Evolutionary conservation across 2,113 vertebrate species (phyloP), one percentile per base, ranked within the genome.

Genomic region (Thamnaconus septentrionalis): DNA sequence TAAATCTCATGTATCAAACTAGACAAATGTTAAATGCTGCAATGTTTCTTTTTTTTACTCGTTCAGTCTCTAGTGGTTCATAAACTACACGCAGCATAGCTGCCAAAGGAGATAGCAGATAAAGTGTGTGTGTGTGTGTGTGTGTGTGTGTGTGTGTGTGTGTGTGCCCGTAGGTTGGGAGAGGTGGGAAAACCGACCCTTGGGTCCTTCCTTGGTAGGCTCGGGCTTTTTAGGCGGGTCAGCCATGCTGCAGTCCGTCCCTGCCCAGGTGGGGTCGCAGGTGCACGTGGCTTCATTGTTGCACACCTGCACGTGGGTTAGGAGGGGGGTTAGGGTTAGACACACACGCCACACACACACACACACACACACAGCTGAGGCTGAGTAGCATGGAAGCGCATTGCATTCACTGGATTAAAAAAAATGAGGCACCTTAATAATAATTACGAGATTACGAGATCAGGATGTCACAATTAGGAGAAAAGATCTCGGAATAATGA

Each of bases 231-330:
- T 96, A 56, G 94, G 84, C 4, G 96, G 96, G 85, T 98, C 96
- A 46, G 94, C 91, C 87, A 99, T 98, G 85, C 97, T 99, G 91
- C 97, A 99, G 90, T 99, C 97, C 53, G 96, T 99, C 41, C 97
- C 97, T 5, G 96, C 97, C 97, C 97, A 99, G 58, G 94, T 96
- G 65, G 85, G 86, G 80, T 96, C 92, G 81, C 97, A 99, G 79
- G 97, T 96, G 86, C 97, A 99, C n/a, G 95, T 93, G 53, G 94
- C 97, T 91, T 99, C 97, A 54, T 98, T 98, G 90, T 96, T 99
- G 85, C 97, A 99, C 65, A 98, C 93, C 97, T 99, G 82, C 50
- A 53, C 57, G 50, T 31, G 18, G 18, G 18, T 31, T 31, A 31
- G 18, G 18, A 31, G 18, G 18, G 18, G 18, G 18, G 18, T 31